A percentile compares a stretch with the other conserved stretches of the same genome.
These are phyloP conservation scores for Engystomops pustulosus DNA, from an alignment of 2,113 vertebrate genomes.

Conservation along the genomic window DNA sequence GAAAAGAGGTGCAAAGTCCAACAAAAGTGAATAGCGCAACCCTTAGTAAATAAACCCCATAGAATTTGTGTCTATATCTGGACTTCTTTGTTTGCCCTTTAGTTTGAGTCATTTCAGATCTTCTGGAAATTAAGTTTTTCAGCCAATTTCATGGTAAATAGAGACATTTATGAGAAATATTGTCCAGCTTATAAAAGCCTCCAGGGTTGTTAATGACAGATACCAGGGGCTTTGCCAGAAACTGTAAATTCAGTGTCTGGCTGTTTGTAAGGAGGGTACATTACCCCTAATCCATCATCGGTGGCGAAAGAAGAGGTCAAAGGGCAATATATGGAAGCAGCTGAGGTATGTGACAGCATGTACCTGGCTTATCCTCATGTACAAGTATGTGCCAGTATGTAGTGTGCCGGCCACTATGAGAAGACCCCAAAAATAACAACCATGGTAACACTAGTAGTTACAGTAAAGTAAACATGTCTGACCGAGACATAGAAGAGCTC, in stretches of 20 bases:
- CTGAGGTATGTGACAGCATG: conserved; percentile 17
- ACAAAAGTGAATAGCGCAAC: no score
- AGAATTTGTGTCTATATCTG: neutral
- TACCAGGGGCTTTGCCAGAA: conserved; percentile 13
- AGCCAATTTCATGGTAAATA: neutral
- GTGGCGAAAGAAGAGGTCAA: conserved; percentile 21
- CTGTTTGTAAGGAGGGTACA: neutral
- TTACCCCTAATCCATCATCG: conserved; percentile 28
- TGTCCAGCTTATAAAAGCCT: neutral
- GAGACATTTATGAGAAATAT: conserved; percentile 10
- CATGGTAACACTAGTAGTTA: neutral
- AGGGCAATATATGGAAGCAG: conserved; percentile 5
- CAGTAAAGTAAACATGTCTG: no score
- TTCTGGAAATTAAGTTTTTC: neutral
- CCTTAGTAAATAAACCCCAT: no score
- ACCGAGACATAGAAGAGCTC: no score
- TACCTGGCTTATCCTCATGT: conserved; percentile 3
- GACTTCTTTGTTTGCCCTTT: neutral
- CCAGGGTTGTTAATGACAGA: neutral
- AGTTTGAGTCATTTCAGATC: neutral
- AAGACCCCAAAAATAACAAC: neutral
- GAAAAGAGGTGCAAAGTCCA: no score
- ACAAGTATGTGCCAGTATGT: neutral
- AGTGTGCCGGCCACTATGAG: neutral
- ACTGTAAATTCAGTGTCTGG: conserved; percentile 18